Percentiles rank a stretch among this genome's conserved stretches.
Evolutionary conservation across 2,113 vertebrate species (phyloP).

Genomic region (Bos javanicus): DNA sequence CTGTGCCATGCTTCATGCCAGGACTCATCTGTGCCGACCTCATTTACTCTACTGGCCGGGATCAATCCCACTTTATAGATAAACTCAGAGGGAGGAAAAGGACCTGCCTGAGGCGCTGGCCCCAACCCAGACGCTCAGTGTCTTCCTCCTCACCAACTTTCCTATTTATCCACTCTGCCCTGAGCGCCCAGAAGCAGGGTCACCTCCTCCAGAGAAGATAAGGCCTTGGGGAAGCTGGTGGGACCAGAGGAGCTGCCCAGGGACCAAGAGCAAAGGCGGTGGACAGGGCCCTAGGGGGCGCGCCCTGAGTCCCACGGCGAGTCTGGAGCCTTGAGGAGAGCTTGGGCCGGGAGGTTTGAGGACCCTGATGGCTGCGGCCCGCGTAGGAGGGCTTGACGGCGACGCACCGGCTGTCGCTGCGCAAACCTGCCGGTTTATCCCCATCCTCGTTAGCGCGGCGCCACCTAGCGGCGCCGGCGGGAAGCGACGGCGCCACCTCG

Average conservation of each 20-base stretch:
- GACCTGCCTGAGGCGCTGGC: too few relatives aligned
- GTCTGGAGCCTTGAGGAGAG: not conserved
- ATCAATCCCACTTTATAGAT: not conserved
- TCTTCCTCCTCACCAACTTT: not conserved
- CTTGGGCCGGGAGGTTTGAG: too few relatives aligned
- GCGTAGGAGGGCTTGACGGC: rapidly evolving
- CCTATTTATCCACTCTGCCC: not conserved
- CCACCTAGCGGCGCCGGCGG: slow-evolving; percentile 46
- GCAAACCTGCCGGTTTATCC: rapidly evolving
- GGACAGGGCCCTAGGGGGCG: not conserved
- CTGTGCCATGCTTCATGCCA: not conserved
- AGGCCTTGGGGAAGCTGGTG: too few relatives aligned
- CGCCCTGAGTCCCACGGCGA: not conserved
- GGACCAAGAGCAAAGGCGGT: not conserved
- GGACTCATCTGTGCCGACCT: not conserved
- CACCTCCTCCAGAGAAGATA: rapidly evolving
- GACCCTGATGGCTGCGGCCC: not conserved
- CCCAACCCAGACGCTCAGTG: not conserved
- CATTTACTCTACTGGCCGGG: not conserved
- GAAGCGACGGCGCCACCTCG: not conserved
- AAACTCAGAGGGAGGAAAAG: not conserved
- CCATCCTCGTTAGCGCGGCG: slow-evolving; percentile 11
- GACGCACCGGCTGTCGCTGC: rapidly evolving
- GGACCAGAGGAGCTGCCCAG: not conserved
- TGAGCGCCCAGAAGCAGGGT: not conserved